Evolutionary conservation across 2,888 invertebrate genomes (phyloP), one percentile per base, ranked within the genome.

Genomic region (Cenopis cana): DNA sequence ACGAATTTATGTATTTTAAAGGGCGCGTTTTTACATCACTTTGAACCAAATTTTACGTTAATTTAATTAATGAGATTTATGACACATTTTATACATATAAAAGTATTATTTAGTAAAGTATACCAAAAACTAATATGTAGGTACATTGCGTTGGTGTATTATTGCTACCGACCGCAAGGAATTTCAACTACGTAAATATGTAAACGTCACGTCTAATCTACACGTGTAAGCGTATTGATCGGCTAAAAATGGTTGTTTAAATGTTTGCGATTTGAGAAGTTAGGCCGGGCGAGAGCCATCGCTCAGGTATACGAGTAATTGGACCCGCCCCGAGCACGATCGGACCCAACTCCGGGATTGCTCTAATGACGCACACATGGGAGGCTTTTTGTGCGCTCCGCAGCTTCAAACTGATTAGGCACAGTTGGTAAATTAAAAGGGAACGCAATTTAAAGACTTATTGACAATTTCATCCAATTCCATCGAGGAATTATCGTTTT

Each of bases 301-400:
- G 69, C 76, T 78, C 83, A 85, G 87, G 85, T 85, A 88, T 77
- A 80, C 76, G 78, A 81, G 85, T 88, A 89, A 90, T 89, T 88
- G 88, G 83, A 80, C 77, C 81, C 78, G 77, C 79, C 84, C 80
- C 88, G 85, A 86, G 81, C 82, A 79, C 62, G 62, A 62, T 20
- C 36, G 62, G 18, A 52, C 84, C 85, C 85, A 85, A 86, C 85
- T 80, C 82, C 81, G 80, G 69, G 86, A 85, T 88, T 85, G 86
- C 85, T 84, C 84, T 89, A 90, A 91, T 89, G 89, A 87, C 85
- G 81, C 83, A 87, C 86, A 86, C 85, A 83, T 82, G 85, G 82
- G 78, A 74, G 77, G 76, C 80, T 85, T 88, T 89, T 89, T 88
- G 82, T 85, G 80, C 80, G 79, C 79, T 80, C 81, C 80, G 79